Conservation (phyloP, 2,797 vertebrate genomes). For the Rhynchonycteris naso region DNA sequence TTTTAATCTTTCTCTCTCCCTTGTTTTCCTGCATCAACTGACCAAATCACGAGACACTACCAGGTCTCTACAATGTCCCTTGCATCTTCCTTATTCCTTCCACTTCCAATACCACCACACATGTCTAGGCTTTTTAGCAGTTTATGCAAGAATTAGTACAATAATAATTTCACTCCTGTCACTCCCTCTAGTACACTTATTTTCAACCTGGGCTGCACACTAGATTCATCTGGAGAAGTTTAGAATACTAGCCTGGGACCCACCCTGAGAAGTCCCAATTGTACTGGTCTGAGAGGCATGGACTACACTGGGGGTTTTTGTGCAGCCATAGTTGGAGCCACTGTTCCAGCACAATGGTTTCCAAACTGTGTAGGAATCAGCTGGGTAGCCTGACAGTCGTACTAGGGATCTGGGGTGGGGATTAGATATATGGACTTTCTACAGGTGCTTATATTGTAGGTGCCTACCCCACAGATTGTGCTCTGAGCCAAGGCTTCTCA, state of each 20-base stretch:
- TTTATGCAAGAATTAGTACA: background rate
- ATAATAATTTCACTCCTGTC: background rate
- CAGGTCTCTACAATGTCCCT: background rate
- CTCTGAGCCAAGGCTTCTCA: background rate
- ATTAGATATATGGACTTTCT: background rate
- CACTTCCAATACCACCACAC: background rate
- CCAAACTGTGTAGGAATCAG: background rate
- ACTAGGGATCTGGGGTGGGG: background rate
- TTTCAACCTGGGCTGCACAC: background rate
- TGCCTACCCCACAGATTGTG: background rate
- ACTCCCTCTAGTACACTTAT: background rate
- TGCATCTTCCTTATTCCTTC: background rate
- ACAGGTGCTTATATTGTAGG: background rate
- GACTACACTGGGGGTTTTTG: background rate
- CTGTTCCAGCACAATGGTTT: background rate
- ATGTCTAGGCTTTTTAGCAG: background rate
- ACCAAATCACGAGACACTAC: background rate
- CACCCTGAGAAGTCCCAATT: background rate
- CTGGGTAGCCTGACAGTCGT: background rate
- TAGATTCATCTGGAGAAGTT: background rate
- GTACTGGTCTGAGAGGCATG: background rate
- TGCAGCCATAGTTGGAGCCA: background rate
- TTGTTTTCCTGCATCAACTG: background rate
- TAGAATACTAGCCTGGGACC: background rate
- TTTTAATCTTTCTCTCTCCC: slow-evolving; percentile 21